Conservation (phyloP, 2,888 invertebrate species). For the Eugnorisma glareosa region DNA sequence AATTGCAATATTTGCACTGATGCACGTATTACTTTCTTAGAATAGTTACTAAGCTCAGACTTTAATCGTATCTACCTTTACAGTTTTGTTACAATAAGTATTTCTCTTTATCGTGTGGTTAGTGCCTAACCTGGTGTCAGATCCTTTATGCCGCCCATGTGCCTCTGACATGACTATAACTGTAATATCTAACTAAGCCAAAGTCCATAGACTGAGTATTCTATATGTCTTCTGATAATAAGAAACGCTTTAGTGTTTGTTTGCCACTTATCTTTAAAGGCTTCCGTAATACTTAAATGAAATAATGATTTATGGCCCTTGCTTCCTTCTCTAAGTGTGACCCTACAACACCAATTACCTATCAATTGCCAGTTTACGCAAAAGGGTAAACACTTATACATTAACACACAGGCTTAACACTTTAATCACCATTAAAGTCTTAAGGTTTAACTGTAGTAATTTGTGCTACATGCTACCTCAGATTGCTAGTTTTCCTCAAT, state of each 20-base stretch:
- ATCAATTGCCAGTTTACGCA: not conserved
- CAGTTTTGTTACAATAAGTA: not conserved
- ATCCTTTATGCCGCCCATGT: too few species aligned
- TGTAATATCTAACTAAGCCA: not conserved
- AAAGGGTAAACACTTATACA: not conserved
- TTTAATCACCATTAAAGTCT: constrained; percentile 2
- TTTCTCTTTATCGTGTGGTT: too few species aligned
- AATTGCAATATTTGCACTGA: constrained; percentile 11
- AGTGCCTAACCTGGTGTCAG: too few species aligned
- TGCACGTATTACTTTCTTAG: not conserved
- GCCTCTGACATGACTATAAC: not conserved
- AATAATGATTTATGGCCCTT: not conserved
- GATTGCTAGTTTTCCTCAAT: constrained; percentile 5
- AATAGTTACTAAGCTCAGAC: not conserved
- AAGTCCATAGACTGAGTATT: not conserved
- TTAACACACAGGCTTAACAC: too few species aligned
- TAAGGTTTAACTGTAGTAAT: constrained; percentile 7
- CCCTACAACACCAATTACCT: not conserved
- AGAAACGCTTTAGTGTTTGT: too few species aligned
- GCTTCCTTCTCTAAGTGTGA: not conserved
- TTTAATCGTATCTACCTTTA: not conserved
- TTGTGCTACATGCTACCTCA: not conserved
- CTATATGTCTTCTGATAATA: not conserved
- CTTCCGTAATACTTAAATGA: not conserved
- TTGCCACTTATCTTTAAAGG: not conserved